Percentiles rank a stretch among this genome's conserved stretches.
Conservation (phyloP, 2,888 invertebrate genomes). For the Dorcus hopei region DNA sequence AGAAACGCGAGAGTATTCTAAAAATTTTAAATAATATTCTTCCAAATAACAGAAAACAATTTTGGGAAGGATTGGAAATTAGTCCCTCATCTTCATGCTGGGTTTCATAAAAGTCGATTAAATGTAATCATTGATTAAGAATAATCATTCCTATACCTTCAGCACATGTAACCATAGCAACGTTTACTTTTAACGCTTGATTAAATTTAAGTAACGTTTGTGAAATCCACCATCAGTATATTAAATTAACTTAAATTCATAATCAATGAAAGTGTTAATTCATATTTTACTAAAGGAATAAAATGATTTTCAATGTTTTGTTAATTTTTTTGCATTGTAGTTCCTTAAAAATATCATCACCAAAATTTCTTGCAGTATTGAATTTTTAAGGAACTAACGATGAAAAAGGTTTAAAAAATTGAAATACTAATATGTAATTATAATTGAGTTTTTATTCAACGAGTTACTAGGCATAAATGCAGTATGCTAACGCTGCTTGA, state of each 20-base stretch:
- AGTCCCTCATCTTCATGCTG: no score
- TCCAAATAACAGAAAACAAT: slow-evolving; percentile 1
- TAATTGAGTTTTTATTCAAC: neutral
- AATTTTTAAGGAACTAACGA: neutral
- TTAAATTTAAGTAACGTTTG: no score
- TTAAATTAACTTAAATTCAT: no score
- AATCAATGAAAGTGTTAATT: no score
- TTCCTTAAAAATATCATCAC: slow-evolving; percentile 1
- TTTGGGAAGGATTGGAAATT: neutral
- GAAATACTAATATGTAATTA: neutral
- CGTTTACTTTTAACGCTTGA: no score
- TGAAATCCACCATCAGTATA: no score
- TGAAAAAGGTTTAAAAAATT: neutral
- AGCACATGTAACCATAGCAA: no score
- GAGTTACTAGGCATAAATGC: neutral
- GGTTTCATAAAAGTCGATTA: no score
- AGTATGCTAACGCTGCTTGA: neutral
- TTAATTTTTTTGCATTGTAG: neutral
- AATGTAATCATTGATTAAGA: no score
- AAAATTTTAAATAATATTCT: neutral
- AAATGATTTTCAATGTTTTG: neutral
- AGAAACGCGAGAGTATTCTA: slow-evolving; percentile 5
- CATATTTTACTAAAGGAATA: no score
- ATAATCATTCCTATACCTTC: no score
- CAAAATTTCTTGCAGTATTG: slow-evolving; percentile 1